Conservation (phyloP, 2,888 invertebrate genomes). For the Cepaea hortensis region DNA sequence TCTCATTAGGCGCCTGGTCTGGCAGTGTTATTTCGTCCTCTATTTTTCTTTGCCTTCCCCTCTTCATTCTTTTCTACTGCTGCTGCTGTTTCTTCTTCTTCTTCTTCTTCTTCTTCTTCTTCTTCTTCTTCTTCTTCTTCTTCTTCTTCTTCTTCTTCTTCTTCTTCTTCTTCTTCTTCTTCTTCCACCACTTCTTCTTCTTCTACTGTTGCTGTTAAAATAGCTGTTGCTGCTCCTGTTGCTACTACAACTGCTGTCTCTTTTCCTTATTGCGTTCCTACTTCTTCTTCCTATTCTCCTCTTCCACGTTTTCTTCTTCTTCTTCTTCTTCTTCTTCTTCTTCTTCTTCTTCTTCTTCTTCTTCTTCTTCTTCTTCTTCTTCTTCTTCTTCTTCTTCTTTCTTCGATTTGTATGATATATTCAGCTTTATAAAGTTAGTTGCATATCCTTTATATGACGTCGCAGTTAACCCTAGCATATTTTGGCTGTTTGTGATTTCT, state of each 20-base stretch:
- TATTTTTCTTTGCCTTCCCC: too few species aligned
- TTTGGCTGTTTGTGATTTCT: too few species aligned
- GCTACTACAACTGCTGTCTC: background rate
- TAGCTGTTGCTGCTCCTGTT: background rate
- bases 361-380: background rate
- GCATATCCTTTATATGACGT: too few species aligned
- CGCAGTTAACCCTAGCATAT: too few species aligned
- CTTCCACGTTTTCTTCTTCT: background rate
- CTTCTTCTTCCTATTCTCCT: background rate
- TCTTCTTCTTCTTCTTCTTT: background rate
- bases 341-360: background rate
- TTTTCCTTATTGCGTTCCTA: background rate
- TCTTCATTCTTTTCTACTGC: too few species aligned
- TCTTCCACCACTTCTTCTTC: background rate
- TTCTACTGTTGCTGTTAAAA: background rate
- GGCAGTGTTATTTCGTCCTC: too few species aligned
- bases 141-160: background rate
- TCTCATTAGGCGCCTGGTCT: too few species aligned
- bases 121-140: background rate
- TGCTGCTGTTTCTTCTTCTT: background rate
- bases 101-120: background rate
- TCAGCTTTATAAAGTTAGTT: too few species aligned
- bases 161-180: background rate
- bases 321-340: background rate
- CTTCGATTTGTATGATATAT: too few species aligned